Percentiles rank a stretch among this genome's conserved stretches.
Conservation (phyloP, 1,140 invertebrate genomes). For the Coptotermes formosanus region DNA sequence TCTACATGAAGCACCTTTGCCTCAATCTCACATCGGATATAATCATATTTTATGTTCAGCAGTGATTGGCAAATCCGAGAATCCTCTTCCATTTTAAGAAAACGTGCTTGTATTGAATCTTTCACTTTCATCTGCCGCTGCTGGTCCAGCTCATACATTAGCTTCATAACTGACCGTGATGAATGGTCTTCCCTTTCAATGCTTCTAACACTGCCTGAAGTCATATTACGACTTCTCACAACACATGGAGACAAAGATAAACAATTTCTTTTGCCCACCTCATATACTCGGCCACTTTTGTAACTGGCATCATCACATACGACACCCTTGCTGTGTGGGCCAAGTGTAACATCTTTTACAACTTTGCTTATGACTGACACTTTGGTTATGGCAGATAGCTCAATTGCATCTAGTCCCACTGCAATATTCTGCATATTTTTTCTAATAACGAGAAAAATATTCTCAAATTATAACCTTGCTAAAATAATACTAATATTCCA, state of each 20-base stretch:
- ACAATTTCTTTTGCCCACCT: background rate
- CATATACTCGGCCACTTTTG: background rate
- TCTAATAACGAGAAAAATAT: background rate
- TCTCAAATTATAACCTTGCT: background rate
- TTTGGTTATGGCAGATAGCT: background rate
- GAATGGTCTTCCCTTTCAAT: background rate
- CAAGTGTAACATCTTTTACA: constrained; percentile 15
- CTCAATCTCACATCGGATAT: background rate
- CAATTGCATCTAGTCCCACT: background rate
- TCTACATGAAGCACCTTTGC: background rate
- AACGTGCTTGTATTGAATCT: background rate
- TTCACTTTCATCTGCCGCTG: background rate
- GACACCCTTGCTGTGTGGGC: background rate
- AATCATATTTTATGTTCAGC: background rate
- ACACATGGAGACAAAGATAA: background rate
- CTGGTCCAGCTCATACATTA: background rate
- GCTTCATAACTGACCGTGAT: background rate
- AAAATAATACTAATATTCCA: too few relatives aligned
- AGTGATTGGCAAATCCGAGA: background rate
- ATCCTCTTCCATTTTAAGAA: background rate
- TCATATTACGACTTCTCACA: background rate
- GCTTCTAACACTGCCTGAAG: background rate
- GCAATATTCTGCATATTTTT: background rate
- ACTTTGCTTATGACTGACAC: background rate
- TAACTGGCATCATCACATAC: background rate